phyloP scores from a whole-genome alignment of 2,888 invertebrate species.

The Loripinus fragilis region DNA sequence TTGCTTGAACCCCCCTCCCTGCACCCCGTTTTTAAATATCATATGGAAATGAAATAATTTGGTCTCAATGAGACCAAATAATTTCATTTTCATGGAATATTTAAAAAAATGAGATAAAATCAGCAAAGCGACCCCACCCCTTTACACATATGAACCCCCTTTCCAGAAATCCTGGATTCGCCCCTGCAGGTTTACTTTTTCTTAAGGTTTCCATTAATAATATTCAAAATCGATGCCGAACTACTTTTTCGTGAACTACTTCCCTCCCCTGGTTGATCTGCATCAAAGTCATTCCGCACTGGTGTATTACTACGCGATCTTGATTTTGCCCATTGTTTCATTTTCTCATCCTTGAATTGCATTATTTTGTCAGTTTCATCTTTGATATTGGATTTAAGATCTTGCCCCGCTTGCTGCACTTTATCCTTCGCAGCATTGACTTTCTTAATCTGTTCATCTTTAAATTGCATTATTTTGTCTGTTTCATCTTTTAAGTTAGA shows the following conservation, averaged over 20 bases:
- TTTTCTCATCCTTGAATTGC: constrained; percentile 1
- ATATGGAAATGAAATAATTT: no score
- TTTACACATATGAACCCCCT: no score
- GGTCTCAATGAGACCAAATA: no score
- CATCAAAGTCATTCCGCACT: background rate
- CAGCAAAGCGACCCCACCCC: no score
- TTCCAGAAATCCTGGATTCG: no score
- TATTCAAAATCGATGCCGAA: no score
- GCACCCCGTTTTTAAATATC: no score
- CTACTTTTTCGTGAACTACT: background rate
- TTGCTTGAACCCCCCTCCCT: no score
- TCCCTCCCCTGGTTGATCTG: background rate
- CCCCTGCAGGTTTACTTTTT: no score
- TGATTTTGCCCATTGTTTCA: background rate
- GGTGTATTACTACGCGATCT: constrained; percentile 17
- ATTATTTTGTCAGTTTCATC: constrained; percentile 10
- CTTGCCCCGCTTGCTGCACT: constrained; percentile 4
- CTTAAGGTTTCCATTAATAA: no score
- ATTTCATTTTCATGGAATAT: no score
- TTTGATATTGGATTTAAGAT: background rate
- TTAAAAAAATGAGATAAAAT: no score
- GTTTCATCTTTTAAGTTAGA: constrained; percentile 55
- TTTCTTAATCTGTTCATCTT: constrained; percentile 10
- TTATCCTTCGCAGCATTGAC: background rate
- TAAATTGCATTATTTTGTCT: constrained; percentile 15